Evolutionary conservation across 64 coral and sea anemone genomes (phyloP).

Genomic region (Pachyseris speciosa): DNA sequence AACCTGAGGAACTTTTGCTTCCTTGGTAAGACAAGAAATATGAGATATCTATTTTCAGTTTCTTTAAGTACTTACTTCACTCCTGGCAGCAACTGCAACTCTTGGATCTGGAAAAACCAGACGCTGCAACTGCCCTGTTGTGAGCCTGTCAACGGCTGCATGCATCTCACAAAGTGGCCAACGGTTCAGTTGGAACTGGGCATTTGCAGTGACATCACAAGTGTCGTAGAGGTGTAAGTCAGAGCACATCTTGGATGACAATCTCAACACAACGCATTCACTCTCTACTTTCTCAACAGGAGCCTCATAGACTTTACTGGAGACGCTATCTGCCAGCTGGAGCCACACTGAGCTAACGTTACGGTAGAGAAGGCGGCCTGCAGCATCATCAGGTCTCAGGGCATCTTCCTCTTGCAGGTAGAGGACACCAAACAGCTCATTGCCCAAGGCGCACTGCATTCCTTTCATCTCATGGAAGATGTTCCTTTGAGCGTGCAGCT

Average conservation of each 20-base stretch:
- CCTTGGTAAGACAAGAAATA: too few relatives aligned
- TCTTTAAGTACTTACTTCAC: neutral
- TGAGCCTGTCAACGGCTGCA: slow-evolving; percentile 69
- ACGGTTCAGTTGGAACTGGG: slow-evolving; percentile 76
- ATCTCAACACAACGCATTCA: slow-evolving; percentile 40
- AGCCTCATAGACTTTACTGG: slow-evolving; percentile 62
- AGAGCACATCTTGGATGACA: slow-evolving; percentile 49
- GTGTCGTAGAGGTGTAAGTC: slow-evolving; percentile 46
- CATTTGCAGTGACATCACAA: slow-evolving; percentile 36
- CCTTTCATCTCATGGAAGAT: slow-evolving; percentile 1
- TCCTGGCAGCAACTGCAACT: neutral
- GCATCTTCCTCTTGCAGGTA: slow-evolving; percentile 25
- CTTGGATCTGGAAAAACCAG: slow-evolving; percentile 66
- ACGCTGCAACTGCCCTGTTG: slow-evolving; percentile 4
- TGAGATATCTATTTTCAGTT: too few relatives aligned
- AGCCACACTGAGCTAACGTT: slow-evolving; percentile 69
- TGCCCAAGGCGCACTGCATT: slow-evolving; percentile 12
- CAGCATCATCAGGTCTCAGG: slow-evolving; percentile 71
- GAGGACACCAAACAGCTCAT: slow-evolving; percentile 32
- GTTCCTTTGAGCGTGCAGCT: neutral
- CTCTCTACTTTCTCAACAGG: slow-evolving; percentile 57
- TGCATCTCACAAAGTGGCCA: slow-evolving; percentile 83
- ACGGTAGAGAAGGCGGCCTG: slow-evolving; percentile 72
- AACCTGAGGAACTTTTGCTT: too few relatives aligned
- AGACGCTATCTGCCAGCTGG: neutral